Percentiles rank a stretch among this genome's conserved stretches.
These are phyloP conservation scores for Lagria hirta DNA, from an alignment of 2,888 invertebrate species.

Conservation along the genomic window DNA sequence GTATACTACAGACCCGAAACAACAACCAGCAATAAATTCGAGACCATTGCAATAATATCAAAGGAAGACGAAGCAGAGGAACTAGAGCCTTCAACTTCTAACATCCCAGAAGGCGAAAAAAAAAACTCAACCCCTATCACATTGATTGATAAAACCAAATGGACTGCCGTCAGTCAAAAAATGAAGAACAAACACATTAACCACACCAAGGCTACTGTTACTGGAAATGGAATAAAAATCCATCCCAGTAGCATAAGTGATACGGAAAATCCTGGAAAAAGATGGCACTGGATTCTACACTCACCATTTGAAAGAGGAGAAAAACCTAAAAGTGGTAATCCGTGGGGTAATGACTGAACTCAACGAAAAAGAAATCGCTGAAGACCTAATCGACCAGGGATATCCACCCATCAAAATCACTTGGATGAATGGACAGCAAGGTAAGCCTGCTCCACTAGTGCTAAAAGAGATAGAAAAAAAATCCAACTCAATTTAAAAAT, in stretches of 20 bases:
- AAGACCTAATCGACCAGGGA: not conserved
- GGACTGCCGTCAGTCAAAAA: not conserved
- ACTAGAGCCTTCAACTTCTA: too few species aligned
- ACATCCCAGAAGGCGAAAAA: too few species aligned
- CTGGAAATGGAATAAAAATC: not conserved
- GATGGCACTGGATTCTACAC: not conserved
- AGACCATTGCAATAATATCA: too few species aligned
- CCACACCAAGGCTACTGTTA: not conserved
- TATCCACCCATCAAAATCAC: not conserved
- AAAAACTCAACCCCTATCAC: not conserved
- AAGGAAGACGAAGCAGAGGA: too few species aligned
- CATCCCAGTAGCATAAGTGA: not conserved
- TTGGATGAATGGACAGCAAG: not conserved
- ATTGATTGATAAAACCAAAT: too few species aligned
- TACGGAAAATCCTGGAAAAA: not conserved
- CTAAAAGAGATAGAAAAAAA: constrained; percentile 1
- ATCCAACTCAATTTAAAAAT: too few species aligned
- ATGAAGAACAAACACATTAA: constrained; percentile 1
- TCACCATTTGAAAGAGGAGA: not conserved
- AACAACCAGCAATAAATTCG: too few species aligned
- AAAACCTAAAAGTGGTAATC: not conserved
- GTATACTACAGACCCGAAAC: too few species aligned
- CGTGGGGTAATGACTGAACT: too few species aligned
- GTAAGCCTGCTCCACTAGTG: constrained; percentile 1
- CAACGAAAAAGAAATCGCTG: too few species aligned